These are phyloP conservation scores for Drosophila ogumai DNA, from an alignment of 1,140 invertebrate genomes.

Conservation along the genomic window DNA sequence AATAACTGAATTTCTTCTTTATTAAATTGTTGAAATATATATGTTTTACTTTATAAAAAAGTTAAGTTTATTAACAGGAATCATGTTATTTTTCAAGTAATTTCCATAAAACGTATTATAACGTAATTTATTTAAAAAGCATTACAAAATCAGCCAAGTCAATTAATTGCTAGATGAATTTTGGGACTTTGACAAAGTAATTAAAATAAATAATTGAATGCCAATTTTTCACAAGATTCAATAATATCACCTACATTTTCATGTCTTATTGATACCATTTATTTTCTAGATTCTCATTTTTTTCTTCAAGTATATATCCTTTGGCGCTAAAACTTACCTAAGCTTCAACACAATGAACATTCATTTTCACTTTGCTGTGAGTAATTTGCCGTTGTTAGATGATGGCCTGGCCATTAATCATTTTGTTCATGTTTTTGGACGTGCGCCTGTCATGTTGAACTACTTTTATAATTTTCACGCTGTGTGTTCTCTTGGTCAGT, in stretches of 20 bases:
- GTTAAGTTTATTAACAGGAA: background rate
- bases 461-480: slow-evolving; percentile 78
- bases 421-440: slow-evolving; percentile 54
- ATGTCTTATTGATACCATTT: background rate
- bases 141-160: background rate
- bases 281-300: background rate
- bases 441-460: slow-evolving; percentile 74
- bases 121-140: background rate
- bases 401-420: slow-evolving; percentile 64
- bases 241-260: background rate
- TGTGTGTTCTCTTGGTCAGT: slow-evolving; percentile 38
- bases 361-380: slow-evolving; percentile 16
- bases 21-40: too few relatives aligned
- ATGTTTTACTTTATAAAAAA: too few relatives aligned
- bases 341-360: slow-evolving; percentile 4
- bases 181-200: background rate
- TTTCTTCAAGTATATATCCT: background rate
- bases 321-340: too few relatives aligned
- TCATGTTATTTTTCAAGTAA: background rate
- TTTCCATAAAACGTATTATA: too few relatives aligned
- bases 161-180: background rate
- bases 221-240: background rate
- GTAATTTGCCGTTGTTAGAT: slow-evolving; percentile 29
- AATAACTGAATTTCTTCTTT: too few relatives aligned
- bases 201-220: background rate